Conservation (phyloP, 2,888 invertebrate species). For the Morpho helenor region DNA sequence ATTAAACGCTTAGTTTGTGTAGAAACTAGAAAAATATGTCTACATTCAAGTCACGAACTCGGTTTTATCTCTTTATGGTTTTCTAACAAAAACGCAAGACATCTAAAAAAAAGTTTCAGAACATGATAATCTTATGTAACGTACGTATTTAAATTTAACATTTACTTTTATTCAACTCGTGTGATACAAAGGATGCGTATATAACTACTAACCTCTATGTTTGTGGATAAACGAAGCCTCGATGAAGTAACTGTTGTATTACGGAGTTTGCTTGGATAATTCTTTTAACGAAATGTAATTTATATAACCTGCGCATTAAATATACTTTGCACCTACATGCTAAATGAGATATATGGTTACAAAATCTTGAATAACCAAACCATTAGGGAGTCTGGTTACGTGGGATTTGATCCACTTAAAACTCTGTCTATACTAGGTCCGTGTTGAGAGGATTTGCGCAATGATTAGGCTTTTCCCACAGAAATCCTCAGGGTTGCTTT, state of each 20-base stretch:
- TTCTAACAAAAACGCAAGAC: slow-evolving; percentile 11
- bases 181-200: slow-evolving; percentile 10
- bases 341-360: not conserved
- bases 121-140: slow-evolving; percentile 18
- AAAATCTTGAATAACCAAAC: no score
- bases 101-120: not conserved
- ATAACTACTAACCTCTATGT: not conserved
- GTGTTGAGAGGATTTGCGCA: no score
- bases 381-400: no score
- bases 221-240: slow-evolving; percentile 1
- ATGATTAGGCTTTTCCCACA: no score
- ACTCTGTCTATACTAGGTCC: no score
- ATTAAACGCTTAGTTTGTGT: slow-evolving; percentile 2
- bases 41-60: slow-evolving; percentile 9
- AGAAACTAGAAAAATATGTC: slow-evolving; percentile 6
- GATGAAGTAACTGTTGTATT: slow-evolving; percentile 5
- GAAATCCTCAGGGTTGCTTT: no score
- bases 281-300: not conserved
- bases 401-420: no score
- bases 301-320: slow-evolving; percentile 1
- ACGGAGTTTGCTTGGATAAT: slow-evolving; percentile 2
- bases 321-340: slow-evolving; percentile 2
- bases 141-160: slow-evolving; percentile 13
- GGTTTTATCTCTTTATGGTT: slow-evolving; percentile 9
- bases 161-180: slow-evolving; percentile 15